phyloP scores from a whole-genome alignment of 1,140 invertebrate genomes.

The Phthorimaea operculella region DNA sequence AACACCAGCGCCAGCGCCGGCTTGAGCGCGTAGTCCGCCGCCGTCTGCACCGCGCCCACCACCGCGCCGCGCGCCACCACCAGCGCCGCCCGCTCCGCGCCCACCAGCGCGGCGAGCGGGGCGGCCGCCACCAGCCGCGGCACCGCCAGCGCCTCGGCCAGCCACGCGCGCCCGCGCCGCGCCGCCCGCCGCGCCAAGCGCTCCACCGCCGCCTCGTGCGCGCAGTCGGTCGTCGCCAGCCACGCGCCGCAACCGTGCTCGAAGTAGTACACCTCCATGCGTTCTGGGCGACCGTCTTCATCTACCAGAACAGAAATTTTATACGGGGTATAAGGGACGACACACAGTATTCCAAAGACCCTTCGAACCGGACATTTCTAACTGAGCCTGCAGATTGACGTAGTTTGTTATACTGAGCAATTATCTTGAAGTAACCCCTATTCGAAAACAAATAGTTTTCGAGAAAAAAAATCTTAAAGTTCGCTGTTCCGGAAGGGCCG shows the following conservation, averaged over 20 bases:
- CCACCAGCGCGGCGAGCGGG: slow-evolving; percentile 7
- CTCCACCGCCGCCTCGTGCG: neutral
- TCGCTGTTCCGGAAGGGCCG: no score
- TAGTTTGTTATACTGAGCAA: no score
- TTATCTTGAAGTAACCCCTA: no score
- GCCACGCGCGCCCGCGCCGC: slow-evolving; percentile 11
- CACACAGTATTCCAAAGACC: no score
- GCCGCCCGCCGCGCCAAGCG: slow-evolving; percentile 6
- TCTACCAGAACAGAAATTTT: neutral
- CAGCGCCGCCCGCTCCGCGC: slow-evolving; percentile 10
- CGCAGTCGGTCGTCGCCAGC: slow-evolving; percentile 2
- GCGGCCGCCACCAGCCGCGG: slow-evolving; percentile 6
- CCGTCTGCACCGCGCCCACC: slow-evolving; percentile 8
- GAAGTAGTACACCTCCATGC: slow-evolving; percentile 12
- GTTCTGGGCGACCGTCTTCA: slow-evolving; percentile 4
- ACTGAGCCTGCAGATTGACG: no score
- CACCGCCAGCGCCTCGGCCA: slow-evolving; percentile 8
- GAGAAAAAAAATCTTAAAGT: no score
- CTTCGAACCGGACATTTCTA: no score
- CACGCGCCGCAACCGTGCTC: slow-evolving; percentile 5
- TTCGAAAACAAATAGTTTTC: no score
- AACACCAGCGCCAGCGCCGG: slow-evolving; percentile 73
- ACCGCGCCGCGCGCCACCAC: slow-evolving; percentile 15
- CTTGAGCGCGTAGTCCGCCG: slow-evolving; percentile 71
- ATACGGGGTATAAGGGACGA: no score